A percentile compares a stretch with the other conserved stretches of the same genome.
These are phyloP conservation scores for Eleginops maclovinus DNA, from an alignment of 2,113 vertebrate genomes.

Conservation along the genomic window DNA sequence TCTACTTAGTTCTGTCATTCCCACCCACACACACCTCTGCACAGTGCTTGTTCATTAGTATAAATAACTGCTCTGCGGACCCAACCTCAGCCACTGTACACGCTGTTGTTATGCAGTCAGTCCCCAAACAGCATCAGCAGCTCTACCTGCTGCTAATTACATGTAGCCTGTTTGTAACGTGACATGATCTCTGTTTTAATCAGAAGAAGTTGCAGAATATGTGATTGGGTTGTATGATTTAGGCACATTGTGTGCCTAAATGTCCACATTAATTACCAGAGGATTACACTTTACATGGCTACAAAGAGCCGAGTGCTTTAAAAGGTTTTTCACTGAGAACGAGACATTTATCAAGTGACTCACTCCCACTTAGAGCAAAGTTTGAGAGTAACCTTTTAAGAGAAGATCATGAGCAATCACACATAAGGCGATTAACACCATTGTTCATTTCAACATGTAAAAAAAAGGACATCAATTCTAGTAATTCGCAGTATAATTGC, in stretches of 20 bases:
- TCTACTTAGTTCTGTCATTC: neutral
- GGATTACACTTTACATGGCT: neutral
- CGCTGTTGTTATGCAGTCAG: conserved; percentile 20
- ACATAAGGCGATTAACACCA: neutral
- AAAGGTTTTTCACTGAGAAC: neutral
- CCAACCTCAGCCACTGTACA: neutral
- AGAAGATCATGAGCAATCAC: neutral
- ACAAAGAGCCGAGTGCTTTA: neutral
- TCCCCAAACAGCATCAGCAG: conserved; percentile 9
- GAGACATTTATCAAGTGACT: neutral
- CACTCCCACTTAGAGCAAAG: neutral
- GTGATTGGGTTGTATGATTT: neutral
- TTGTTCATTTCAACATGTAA: neutral
- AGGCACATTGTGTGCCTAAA: neutral
- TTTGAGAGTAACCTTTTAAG: neutral
- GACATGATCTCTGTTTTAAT: conserved; percentile 10
- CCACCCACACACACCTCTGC: neutral
- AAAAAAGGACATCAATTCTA: too few species aligned
- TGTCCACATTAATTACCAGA: neutral
- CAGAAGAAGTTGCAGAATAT: neutral
- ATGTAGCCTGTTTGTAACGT: neutral
- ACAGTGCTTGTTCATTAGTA: conserved; percentile 38
- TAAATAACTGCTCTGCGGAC: conserved; percentile 21
- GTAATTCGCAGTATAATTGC: too few species aligned
- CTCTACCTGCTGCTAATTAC: neutral